phyloP scores from a whole-genome alignment of 2,113 vertebrate genomes.

The Myrmecobius fasciatus region DNA sequence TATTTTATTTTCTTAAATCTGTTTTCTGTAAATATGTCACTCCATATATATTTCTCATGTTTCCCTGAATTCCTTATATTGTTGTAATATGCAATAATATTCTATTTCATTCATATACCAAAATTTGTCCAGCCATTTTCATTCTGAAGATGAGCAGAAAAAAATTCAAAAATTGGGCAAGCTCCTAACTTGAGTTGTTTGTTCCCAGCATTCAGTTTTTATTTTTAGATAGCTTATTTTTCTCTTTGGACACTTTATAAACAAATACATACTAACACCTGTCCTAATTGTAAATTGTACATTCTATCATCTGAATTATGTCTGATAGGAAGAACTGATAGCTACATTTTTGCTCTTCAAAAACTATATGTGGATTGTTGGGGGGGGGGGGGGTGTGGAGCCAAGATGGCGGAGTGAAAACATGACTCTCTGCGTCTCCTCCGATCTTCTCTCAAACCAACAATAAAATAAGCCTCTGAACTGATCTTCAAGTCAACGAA shows the following conservation, averaged over 20 bases:
- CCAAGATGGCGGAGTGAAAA: too few species aligned
- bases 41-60: background rate
- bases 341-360: background rate
- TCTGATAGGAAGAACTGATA: conserved; percentile 21
- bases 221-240: background rate
- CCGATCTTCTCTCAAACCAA: too few species aligned
- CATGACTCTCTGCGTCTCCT: too few species aligned
- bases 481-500: too few species aligned
- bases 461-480: too few species aligned
- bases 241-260: background rate
- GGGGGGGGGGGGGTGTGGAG: too few species aligned
- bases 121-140: background rate
- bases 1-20: background rate
- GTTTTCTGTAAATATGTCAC: background rate
- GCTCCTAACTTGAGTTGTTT: conserved; percentile 49
- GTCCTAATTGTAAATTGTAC: background rate
- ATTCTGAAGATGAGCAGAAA: too few species aligned
- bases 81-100: background rate
- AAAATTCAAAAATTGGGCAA: too few species aligned
- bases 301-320: conserved; percentile 50
- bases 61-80: background rate
- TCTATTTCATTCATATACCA: background rate
- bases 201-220: conserved; percentile 22
- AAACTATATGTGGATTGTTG: too few species aligned
- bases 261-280: conserved; percentile 16